Base-by-base conservation (phyloP, 2,888 invertebrate species). In the Pristionchus mayeri region DNA sequence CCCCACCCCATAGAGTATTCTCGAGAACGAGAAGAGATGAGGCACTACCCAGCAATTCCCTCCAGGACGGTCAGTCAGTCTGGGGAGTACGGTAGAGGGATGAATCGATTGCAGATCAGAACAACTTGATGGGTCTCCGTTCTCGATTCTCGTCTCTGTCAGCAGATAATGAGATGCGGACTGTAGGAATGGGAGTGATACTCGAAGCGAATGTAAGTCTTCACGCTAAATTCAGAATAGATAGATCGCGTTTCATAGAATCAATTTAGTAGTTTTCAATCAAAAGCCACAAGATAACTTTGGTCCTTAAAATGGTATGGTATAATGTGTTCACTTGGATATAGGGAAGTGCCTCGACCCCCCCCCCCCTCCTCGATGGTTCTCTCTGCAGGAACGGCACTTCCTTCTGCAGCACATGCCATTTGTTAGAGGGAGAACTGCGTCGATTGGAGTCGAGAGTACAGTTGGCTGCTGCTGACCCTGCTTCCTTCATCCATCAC, bases 321-420 rank as follows among this genome's bases (percentile, higher is more conserved):
- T n/a, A n/a, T n/a, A n/a, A n/a, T n/a, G n/a, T n/a, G n/a, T n/a
- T n/a, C n/a, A n/a, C n/a, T n/a, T n/a, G n/a, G n/a, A n/a, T n/a
- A n/a, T n/a, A n/a, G n/a, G n/a, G n/a, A n/a, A n/a, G n/a, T n/a
- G n/a, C n/a, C n/a, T n/a, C n/a, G n/a, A n/a, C n/a, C n/a, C n/a
- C n/a, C n/a, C n/a, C n/a, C n/a, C n/a, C n/a, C n/a, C n/a, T n/a
- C n/a, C n/a, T 76, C 1, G n/a, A n/a, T n/a, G 21, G n/a, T 11
- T 44, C 21, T 27, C 44, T 71, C 67, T 34, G 71, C 81, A 63
- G 84, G 85, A 34, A 67, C 85, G 78, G 71, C 81, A 44, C 16
- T 88, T 88, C 79, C 40, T 89, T 24, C 87, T 90, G 52, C 85
- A 89, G 85, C 91, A 91, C 86, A 91, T 91, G 84, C 88, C 91